Base-by-base conservation (phyloP, 2,797 vertebrate genomes). In the Tachyglossus aculeatus region DNA sequence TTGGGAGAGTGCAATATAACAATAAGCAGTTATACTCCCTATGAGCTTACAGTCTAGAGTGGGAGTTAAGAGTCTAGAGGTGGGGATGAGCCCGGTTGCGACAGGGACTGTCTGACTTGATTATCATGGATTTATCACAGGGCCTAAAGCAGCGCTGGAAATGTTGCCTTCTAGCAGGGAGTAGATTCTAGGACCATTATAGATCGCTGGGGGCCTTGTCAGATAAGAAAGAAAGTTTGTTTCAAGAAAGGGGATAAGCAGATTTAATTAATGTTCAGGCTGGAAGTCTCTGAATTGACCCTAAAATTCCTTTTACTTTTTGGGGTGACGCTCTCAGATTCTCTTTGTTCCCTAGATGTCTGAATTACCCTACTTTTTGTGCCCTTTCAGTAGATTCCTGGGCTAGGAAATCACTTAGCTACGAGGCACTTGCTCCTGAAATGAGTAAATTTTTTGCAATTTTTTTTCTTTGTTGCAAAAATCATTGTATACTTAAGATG, bases 181-280 rank as follows among this genome's bases (percentile, higher is more conserved):
- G 63, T 69, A 44, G 19, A 36, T 25, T 67, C 81, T 84, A 90
- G 85, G 85, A 88, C 75, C 70, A 86, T 63, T 76, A 67, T 21
- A 50, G 76, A 80, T 21, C n/a, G n/a, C n/a, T n/a, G 67, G 60
- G 55, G 63, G 39, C 80, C 82, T 84, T 82, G 70, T 85, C 54
- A 83, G 53, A 62, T 68, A 74, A 40, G 21, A 84, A 87, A 82
- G 81, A 81, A 88, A 86, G 90, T 86, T 78, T 83, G 29, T 34
- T 81, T 53, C 67, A 72, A 56, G 31, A 78, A 76, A 82, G 84
- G 74, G 76, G 87, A 82, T 74, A 86, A 83, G 85, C 70, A 83
- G 75, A n/a, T 54, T 37, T 64, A 78, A 62, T 64, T 78, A 62
- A 81, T 48, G 64, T 80, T 89, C 81, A 61, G 0, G 8, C 43